phyloP scores from a whole-genome alignment of 2,888 invertebrate genomes.

The Dendrolimus pini region DNA sequence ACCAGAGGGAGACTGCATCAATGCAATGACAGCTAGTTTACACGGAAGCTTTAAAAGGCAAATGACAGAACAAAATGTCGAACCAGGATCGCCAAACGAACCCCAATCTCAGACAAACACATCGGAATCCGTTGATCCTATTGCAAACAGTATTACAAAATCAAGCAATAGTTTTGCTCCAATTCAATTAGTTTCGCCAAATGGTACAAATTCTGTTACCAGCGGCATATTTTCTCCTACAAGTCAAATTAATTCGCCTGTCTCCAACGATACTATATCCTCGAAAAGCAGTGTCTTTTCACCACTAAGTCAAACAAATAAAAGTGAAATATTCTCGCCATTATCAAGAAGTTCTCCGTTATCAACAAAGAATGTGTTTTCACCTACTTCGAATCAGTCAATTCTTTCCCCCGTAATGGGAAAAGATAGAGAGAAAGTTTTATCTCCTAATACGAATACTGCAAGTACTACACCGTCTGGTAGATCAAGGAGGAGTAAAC shows the following conservation, averaged over 20 bases:
- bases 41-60: constrained; percentile 80
- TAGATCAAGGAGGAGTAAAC: constrained; percentile 75
- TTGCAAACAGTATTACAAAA: constrained; percentile 58
- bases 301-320: constrained; percentile 69
- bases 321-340: constrained; percentile 68
- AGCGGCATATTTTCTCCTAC: constrained; percentile 73
- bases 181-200: constrained; percentile 67
- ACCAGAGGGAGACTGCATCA: constrained; percentile 81
- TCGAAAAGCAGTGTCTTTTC: constrained; percentile 72
- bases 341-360: constrained; percentile 65
- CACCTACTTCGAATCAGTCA: constrained; percentile 66
- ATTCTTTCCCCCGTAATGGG: constrained; percentile 58
- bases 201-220: constrained; percentile 69
- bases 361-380: constrained; percentile 64
- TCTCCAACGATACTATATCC: constrained; percentile 71
- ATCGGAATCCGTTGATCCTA: constrained; percentile 55
- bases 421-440: constrained; percentile 58
- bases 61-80: constrained; percentile 64
- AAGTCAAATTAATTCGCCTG: constrained; percentile 72
- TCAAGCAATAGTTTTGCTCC: constrained; percentile 55
- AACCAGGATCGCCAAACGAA: constrained; percentile 60
- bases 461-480: constrained; percentile 75
- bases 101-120: constrained; percentile 59
- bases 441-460: constrained; percentile 67
- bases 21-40: constrained; percentile 79